Evolutionary conservation across 1,140 invertebrate species (phyloP).

Genomic region (Camponotus floridanus): DNA sequence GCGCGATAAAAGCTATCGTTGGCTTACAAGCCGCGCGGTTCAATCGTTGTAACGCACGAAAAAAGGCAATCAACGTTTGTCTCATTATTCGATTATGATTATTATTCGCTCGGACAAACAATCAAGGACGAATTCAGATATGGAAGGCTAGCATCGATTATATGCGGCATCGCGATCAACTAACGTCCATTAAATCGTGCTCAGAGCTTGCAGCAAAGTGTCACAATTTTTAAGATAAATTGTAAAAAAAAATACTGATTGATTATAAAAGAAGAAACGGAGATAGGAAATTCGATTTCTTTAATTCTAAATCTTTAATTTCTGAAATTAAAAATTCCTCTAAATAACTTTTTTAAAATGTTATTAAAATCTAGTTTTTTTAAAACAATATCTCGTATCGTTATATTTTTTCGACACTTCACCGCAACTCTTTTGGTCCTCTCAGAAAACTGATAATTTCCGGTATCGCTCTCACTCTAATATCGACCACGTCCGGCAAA

Average conservation of each 20-base stretch:
- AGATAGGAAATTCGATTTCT: background rate
- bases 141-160: background rate
- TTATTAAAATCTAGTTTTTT: background rate
- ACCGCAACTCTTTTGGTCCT: slow-evolving; percentile 43
- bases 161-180: background rate
- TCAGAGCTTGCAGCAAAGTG: background rate
- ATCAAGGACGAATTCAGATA: slow-evolving; percentile 41
- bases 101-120: slow-evolving; percentile 4
- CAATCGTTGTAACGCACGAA: slow-evolving; percentile 66
- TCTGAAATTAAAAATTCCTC: background rate
- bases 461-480: slow-evolving; percentile 55
- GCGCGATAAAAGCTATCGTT: slow-evolving; percentile 61
- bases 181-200: background rate
- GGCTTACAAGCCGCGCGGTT: slow-evolving; percentile 46
- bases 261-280: background rate
- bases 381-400: background rate
- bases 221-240: background rate
- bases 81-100: slow-evolving; percentile 65
- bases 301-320: background rate
- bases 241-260: background rate
- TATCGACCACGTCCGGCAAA: slow-evolving; percentile 40
- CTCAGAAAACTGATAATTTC: slow-evolving; percentile 66
- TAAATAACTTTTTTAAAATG: background rate
- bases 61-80: slow-evolving; percentile 57
- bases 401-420: background rate